Percentiles rank a stretch among this genome's conserved stretches.
phyloP scores from a whole-genome alignment of 1,140 invertebrate species.

The Heliconius congener region DNA sequence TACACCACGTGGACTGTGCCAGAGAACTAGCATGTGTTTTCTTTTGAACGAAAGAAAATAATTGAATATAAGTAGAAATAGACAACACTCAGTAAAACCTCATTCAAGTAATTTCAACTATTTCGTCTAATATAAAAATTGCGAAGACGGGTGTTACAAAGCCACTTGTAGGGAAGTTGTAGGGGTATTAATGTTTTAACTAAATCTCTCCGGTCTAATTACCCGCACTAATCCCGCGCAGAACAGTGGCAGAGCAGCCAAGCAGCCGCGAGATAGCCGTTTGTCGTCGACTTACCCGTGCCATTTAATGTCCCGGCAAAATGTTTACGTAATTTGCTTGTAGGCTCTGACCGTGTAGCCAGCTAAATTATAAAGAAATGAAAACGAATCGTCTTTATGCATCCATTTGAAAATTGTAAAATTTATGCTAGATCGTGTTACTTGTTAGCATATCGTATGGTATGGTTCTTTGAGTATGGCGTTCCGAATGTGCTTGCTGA shows the following conservation, averaged over 20 bases:
- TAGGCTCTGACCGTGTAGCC: constrained; percentile 10
- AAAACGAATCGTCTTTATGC: neutral
- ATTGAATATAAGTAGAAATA: too few species aligned
- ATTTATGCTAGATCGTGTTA: neutral
- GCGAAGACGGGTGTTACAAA: constrained; percentile 16
- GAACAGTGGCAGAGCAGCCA: constrained; percentile 15
- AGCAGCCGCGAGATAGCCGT: constrained; percentile 55
- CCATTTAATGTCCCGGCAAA: constrained; percentile 65
- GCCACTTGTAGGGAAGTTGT: constrained; percentile 36
- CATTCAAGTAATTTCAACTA: neutral
- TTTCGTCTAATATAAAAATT: neutral
- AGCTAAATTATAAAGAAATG: neutral
- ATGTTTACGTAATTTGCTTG: constrained; percentile 63
- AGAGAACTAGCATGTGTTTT: too few species aligned
- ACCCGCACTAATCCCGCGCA: constrained; percentile 58
- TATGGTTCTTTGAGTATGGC: too few species aligned
- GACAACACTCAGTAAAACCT: neutral
- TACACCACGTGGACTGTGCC: too few species aligned
- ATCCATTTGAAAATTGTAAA: neutral
- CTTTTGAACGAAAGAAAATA: too few species aligned
- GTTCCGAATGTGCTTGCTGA: too few species aligned
- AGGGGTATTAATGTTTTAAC: constrained; percentile 35
- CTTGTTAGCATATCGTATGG: too few species aligned
- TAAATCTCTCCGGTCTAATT: constrained; percentile 50
- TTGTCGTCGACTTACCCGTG: constrained; percentile 63